phyloP scores from a whole-genome alignment of 2,797 vertebrate genomes.

The Meriones psammophilus region DNA sequence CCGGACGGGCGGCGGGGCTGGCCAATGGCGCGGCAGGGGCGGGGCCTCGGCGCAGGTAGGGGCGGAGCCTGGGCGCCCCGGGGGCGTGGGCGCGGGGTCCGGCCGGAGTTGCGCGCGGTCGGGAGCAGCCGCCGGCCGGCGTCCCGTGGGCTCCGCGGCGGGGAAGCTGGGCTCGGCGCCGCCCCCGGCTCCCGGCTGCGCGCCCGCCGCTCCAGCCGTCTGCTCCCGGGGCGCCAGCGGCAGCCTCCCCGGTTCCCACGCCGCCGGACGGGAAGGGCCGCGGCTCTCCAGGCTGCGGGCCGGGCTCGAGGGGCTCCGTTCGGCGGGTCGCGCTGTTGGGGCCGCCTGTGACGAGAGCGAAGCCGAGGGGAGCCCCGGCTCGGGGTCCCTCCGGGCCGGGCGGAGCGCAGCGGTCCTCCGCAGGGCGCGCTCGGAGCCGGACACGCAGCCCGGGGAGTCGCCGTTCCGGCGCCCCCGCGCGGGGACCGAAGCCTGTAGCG shows the following conservation, averaged over 20 bases:
- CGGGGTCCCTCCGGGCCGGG: too few relatives aligned
- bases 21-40: conserved; percentile 39
- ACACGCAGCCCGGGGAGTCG: background rate
- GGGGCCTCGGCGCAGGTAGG: conserved; percentile 62
- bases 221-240: background rate
- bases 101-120: background rate
- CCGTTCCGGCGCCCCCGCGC: conserved; percentile 69
- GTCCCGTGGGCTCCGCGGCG: background rate
- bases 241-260: background rate
- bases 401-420: background rate
- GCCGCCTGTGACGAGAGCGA: background rate
- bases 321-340: background rate
- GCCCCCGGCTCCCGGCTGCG: background rate
- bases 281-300: background rate
- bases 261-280: background rate
- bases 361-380: background rate
- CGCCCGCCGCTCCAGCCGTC: background rate
- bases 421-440: background rate
- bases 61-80: conserved; percentile 19
- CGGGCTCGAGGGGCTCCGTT: background rate
- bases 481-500: conserved; percentile 26
- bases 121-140: background rate
- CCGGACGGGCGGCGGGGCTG: conserved; percentile 59
- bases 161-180: background rate
- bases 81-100: background rate